These are phyloP conservation scores for Tinamus guttatus DNA, from an alignment of 2,113 vertebrate species.

Conservation along the genomic window DNA sequence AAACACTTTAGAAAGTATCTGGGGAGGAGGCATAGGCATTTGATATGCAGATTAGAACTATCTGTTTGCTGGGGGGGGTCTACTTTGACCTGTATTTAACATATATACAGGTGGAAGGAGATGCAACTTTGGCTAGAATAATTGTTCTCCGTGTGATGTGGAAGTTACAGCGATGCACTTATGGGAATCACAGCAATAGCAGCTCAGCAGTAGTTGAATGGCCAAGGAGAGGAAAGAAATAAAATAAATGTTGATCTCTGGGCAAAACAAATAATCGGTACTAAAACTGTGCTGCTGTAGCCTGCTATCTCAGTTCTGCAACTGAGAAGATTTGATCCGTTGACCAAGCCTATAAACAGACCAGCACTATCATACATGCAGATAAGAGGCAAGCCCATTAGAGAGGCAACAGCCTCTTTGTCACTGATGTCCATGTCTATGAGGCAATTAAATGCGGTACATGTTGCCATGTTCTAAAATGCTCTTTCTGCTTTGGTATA, in stretches of 20 bases:
- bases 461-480: neutral
- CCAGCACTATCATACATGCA: rapidly evolving
- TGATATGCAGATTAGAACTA: conserved; percentile 44
- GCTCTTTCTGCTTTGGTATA: neutral
- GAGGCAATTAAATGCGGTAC: neutral
- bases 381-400: rapidly evolving
- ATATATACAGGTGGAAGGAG: neutral
- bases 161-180: conserved; percentile 10
- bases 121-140: conserved; percentile 27
- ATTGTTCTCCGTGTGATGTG: neutral
- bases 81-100: conserved; percentile 18
- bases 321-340: neutral
- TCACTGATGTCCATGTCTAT: neutral
- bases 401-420: neutral
- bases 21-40: conserved; percentile 37
- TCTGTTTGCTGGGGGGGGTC: conserved; percentile 17
- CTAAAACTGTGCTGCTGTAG: neutral
- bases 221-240: neutral
- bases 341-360: neutral
- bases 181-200: neutral
- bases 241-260: neutral
- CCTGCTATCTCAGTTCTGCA: neutral
- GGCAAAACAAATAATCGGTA: neutral
- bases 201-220: neutral
- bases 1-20: neutral